phyloP scores from a whole-genome alignment of 2,888 invertebrate species.

The Isotomurus palustris region DNA sequence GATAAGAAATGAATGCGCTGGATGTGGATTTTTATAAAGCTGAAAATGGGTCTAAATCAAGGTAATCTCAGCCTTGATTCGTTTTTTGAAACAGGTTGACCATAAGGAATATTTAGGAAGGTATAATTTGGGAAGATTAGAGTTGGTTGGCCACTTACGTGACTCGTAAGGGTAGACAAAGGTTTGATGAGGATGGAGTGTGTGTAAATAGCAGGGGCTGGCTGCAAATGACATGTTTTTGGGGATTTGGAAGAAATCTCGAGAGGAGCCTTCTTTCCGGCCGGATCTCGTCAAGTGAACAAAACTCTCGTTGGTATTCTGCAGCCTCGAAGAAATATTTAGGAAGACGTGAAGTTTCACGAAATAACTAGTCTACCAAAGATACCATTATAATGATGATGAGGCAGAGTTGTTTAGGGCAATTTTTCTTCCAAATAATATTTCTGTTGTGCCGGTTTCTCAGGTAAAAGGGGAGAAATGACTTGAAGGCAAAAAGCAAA shows the following conservation, averaged over 20 bases:
- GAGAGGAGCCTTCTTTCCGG: slow-evolving; percentile 7
- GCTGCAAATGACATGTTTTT: slow-evolving; percentile 17
- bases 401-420: slow-evolving; percentile 37
- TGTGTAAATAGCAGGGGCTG: slow-evolving; percentile 4
- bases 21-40: slow-evolving; percentile 9
- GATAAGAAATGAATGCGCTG: neutral
- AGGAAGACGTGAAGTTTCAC: slow-evolving; percentile 14
- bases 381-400: slow-evolving; percentile 21
- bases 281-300: slow-evolving; percentile 14
- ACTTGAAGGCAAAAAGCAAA: slow-evolving; percentile 31
- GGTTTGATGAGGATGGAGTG: neutral
- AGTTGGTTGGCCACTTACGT: slow-evolving; percentile 4
- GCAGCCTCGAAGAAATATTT: neutral
- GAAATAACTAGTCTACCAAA: slow-evolving; percentile 32
- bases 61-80: slow-evolving; percentile 6
- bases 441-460: slow-evolving; percentile 29
- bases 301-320: slow-evolving; percentile 4
- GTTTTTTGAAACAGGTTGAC: slow-evolving; percentile 16
- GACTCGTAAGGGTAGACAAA: slow-evolving; percentile 7
- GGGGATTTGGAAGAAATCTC: slow-evolving; percentile 13
- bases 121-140: slow-evolving; percentile 18
- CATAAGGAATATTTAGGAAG: slow-evolving; percentile 13
- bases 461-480: slow-evolving; percentile 31
- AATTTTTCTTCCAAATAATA: slow-evolving; percentile 37
- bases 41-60: slow-evolving; percentile 16